Percentiles rank a stretch among this genome's conserved stretches.
Evolutionary conservation across 2,113 vertebrate genomes (phyloP).

Genomic region (Gallinago undulata): DNA sequence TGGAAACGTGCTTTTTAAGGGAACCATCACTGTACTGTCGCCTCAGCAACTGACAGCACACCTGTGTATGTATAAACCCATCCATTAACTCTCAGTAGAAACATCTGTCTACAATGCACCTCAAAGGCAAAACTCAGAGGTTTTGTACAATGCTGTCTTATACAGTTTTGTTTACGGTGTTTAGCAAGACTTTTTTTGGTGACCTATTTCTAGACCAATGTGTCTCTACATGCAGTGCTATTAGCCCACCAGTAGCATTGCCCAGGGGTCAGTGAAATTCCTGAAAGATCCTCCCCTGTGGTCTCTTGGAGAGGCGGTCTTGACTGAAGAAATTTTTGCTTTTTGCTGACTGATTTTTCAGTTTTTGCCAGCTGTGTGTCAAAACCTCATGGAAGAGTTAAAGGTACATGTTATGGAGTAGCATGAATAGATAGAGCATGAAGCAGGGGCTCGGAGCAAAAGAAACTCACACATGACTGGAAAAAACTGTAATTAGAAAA

Average conservation of each 20-base stretch:
- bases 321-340: not conserved
- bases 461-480: not conserved
- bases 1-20: not conserved
- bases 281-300: not conserved
- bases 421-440: not conserved
- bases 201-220: not conserved
- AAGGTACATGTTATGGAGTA: not conserved
- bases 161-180: not conserved
- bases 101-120: not conserved
- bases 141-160: not conserved
- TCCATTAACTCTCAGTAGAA: not conserved
- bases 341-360: not conserved
- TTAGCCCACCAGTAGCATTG: not conserved
- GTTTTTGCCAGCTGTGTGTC: not conserved
- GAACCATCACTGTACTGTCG: not conserved
- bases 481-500: not conserved
- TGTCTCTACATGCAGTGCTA: not conserved
- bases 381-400: not conserved
- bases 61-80: not conserved
- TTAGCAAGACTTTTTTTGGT: not conserved
- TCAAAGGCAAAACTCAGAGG: not conserved
- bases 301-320: not conserved
- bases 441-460: not conserved
- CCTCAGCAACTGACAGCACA: not conserved
- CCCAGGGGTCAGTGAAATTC: not conserved